Evolutionary conservation across 1,140 invertebrate genomes (phyloP).

Genomic region (Macrosteles quadrilineatus): DNA sequence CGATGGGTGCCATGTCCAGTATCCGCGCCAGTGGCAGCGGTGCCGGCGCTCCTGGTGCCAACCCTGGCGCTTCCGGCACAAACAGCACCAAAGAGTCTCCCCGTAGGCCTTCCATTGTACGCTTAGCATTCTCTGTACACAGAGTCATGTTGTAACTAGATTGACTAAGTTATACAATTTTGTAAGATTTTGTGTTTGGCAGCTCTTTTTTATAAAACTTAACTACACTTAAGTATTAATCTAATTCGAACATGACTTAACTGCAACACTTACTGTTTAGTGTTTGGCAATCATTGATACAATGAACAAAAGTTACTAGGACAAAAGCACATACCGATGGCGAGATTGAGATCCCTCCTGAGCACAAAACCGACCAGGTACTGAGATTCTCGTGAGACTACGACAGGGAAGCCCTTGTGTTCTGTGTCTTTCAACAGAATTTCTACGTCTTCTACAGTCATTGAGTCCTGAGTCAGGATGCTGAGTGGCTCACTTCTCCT

Average conservation of each 20-base stretch:
- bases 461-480: constrained; percentile 94
- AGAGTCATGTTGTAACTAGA: no score
- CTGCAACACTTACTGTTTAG: no score
- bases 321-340: constrained; percentile 80
- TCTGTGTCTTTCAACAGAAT: constrained; percentile 90
- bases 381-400: constrained; percentile 94
- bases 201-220: no score
- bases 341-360: constrained; percentile 90
- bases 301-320: no score
- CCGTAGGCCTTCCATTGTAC: constrained; percentile 85
- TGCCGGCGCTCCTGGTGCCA: constrained; percentile 68
- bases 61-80: constrained; percentile 60
- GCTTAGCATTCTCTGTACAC: constrained; percentile 76
- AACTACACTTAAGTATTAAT: no score
- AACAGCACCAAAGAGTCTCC: constrained; percentile 89
- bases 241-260: no score
- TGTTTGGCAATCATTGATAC: no score
- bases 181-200: no score
- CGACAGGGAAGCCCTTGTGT: constrained; percentile 98
- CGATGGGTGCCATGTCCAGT: constrained; percentile 97
- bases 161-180: no score
- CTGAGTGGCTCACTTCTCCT: constrained; percentile 87
- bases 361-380: constrained; percentile 97
- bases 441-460: constrained; percentile 96
- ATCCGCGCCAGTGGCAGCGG: constrained; percentile 91